These are phyloP conservation scores for Zaprionus nigranus DNA, from an alignment of 1,140 invertebrate genomes.

Conservation along the genomic window DNA sequence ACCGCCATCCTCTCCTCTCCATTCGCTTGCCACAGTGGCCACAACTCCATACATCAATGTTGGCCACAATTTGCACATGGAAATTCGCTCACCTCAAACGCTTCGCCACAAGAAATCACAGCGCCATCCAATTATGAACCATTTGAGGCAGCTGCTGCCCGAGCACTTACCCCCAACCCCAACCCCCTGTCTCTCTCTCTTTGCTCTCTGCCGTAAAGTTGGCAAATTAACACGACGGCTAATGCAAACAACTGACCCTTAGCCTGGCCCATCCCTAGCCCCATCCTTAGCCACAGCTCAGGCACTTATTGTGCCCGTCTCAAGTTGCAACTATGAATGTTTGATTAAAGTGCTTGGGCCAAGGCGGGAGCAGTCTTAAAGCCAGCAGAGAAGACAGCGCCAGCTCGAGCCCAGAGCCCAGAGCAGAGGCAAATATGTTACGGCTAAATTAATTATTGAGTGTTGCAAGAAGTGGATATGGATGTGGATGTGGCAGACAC, in stretches of 20 bases:
- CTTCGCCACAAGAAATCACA: conserved; percentile 50
- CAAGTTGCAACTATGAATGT: conserved; percentile 78
- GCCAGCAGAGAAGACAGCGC: background rate
- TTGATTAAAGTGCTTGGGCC: conserved; percentile 64
- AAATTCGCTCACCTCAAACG: conserved; percentile 50
- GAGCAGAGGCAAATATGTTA: conserved; percentile 56
- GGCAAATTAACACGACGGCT: conserved; percentile 73
- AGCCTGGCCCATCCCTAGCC: conserved; percentile 9
- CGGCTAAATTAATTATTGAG: conserved; percentile 78
- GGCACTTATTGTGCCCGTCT: conserved; percentile 32
- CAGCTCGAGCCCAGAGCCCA: background rate
- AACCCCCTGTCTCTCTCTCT: background rate
- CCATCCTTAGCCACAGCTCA: background rate
- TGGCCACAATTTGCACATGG: conserved; percentile 62
- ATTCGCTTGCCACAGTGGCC: conserved; percentile 10
- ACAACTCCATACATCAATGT: conserved; percentile 17
- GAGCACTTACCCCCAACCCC: background rate
- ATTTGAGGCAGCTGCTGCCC: conserved; percentile 63
- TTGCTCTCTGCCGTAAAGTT: conserved; percentile 54
- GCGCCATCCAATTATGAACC: conserved; percentile 70
- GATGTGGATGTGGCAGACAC: conserved; percentile 39
- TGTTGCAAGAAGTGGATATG: conserved; percentile 27
- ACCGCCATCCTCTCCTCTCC: background rate
- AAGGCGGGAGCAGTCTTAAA: conserved; percentile 29
- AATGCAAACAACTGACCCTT: conserved; percentile 71